Evolutionary conservation across 2,888 invertebrate genomes (phyloP).

Genomic region (Tridacna crocea): DNA sequence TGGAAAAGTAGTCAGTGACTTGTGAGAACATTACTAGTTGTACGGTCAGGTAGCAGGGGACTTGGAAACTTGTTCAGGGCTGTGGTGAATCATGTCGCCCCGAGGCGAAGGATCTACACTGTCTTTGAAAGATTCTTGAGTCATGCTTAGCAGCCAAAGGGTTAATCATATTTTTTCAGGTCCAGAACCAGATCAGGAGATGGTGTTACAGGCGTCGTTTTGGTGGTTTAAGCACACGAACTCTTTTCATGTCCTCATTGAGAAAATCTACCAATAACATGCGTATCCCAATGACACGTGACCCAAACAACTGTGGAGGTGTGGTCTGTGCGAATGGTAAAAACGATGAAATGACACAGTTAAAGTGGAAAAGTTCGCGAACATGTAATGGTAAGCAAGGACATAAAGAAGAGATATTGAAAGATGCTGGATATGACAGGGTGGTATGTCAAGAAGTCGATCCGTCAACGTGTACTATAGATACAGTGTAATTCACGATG

Average conservation of each 20-base stretch:
- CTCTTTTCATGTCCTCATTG: conserved; percentile 53
- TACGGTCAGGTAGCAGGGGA: too few relatives aligned
- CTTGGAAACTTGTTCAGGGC: too few relatives aligned
- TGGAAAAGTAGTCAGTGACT: too few relatives aligned
- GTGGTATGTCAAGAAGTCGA: conserved; percentile 8
- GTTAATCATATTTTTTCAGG: conserved; percentile 18
- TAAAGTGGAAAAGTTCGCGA: conserved; percentile 14
- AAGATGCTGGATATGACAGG: conserved; percentile 5
- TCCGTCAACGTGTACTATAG: conserved; percentile 1
- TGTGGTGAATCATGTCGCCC: too few relatives aligned
- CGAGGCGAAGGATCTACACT: too few relatives aligned
- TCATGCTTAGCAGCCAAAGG: too few relatives aligned
- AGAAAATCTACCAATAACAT: conserved; percentile 46
- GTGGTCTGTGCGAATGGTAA: conserved; percentile 4
- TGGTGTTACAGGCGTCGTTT: conserved; percentile 38
- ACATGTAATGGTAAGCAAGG: not conserved
- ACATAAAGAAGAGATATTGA: not conserved
- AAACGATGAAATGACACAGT: not conserved
- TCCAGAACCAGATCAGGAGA: conserved; percentile 49
- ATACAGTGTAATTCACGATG: conserved; percentile 1
- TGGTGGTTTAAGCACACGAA: conserved; percentile 43
- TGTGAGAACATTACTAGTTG: too few relatives aligned
- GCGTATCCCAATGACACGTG: conserved; percentile 43
- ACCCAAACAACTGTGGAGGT: conserved; percentile 2
- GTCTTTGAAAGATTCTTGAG: too few relatives aligned